These are phyloP conservation scores for Archocentrus centrarchus DNA, from an alignment of 2,113 vertebrate genomes.

Conservation along the genomic window DNA sequence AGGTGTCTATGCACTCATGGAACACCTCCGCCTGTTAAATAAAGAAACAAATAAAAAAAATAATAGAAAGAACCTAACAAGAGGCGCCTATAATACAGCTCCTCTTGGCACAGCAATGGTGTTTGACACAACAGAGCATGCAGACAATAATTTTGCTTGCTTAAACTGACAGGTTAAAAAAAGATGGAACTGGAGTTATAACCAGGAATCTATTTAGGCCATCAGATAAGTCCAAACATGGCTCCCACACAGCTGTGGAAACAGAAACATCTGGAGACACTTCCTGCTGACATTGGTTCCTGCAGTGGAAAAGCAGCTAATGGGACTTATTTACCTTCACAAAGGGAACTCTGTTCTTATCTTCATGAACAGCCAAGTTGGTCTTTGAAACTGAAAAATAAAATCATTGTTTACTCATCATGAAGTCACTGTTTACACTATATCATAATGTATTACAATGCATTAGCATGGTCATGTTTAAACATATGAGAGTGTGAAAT, in stretches of 20 bases:
- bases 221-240: background rate
- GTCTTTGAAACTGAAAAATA: conserved; percentile 89
- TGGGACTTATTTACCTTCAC: conserved; percentile 84
- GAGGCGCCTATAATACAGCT: too few relatives aligned
- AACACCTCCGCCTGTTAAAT: too few relatives aligned
- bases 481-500: background rate
- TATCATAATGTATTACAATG: background rate
- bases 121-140: too few relatives aligned
- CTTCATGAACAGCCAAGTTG: conserved; percentile 92
- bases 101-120: too few relatives aligned
- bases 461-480: background rate
- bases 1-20: too few relatives aligned
- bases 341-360: conserved; percentile 93
- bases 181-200: background rate
- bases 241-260: background rate
- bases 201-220: background rate
- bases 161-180: too few relatives aligned
- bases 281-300: background rate
- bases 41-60: too few relatives aligned
- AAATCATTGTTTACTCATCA: background rate
- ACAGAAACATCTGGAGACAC: background rate
- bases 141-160: too few relatives aligned
- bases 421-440: too few relatives aligned
- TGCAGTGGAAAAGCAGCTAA: background rate
- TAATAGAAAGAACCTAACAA: too few relatives aligned